Conservation (phyloP, 1,140 invertebrate genomes). For the Pectinophora gossypiella region DNA sequence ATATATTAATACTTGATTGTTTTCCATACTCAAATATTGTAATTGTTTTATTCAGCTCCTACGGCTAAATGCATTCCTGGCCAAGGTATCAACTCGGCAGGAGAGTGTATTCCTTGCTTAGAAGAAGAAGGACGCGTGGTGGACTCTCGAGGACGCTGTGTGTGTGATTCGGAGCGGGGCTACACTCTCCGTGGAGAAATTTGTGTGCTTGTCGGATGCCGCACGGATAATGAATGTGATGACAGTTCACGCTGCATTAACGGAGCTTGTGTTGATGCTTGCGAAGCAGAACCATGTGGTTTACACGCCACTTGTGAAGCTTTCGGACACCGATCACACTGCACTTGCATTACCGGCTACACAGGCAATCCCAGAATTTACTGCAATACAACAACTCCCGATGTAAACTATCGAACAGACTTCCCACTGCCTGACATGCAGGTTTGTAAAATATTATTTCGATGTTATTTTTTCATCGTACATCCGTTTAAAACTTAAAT, state of each 20-base stretch:
- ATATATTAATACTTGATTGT: neutral
- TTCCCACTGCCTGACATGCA: slow-evolving; percentile 91
- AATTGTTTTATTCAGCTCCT: slow-evolving; percentile 35
- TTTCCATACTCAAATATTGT: neutral
- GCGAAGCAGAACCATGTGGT: slow-evolving; percentile 81
- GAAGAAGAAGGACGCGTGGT: slow-evolving; percentile 83
- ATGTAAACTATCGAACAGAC: slow-evolving; percentile 80
- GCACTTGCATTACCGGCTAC: slow-evolving; percentile 84
- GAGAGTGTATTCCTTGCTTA: slow-evolving; percentile 85
- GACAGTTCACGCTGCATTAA: slow-evolving; percentile 85
- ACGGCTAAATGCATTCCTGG: slow-evolving; percentile 65
- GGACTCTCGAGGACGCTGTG: slow-evolving; percentile 85
- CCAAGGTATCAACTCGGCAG: slow-evolving; percentile 83
- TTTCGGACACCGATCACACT: slow-evolving; percentile 85
- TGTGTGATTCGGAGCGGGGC: slow-evolving; percentile 86
- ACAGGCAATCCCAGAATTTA: slow-evolving; percentile 81
- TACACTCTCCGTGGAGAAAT: slow-evolving; percentile 85
- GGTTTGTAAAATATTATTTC: slow-evolving; percentile 76
- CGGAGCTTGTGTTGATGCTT: slow-evolving; percentile 86
- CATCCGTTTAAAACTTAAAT: neutral
- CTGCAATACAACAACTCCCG: slow-evolving; percentile 73
- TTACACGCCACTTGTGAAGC: slow-evolving; percentile 87
- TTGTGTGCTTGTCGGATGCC: slow-evolving; percentile 87
- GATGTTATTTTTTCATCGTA: neutral
- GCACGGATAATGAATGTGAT: slow-evolving; percentile 84